phyloP scores from a whole-genome alignment of 1,140 invertebrate species.

The Hylaeus anthracinus region DNA sequence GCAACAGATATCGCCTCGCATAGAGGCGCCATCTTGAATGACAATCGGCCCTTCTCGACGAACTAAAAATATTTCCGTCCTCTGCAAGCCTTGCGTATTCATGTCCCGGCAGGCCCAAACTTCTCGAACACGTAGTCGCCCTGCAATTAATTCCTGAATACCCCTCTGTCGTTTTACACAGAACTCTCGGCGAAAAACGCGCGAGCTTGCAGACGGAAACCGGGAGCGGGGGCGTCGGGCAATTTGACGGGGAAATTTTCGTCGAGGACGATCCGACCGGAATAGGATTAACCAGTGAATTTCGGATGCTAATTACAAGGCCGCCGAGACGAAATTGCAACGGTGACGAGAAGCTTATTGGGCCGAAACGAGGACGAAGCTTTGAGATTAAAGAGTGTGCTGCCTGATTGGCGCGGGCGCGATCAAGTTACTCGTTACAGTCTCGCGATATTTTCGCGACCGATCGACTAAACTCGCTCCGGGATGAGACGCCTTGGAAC shows the following conservation, averaged over 20 bases:
- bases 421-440: constrained; percentile 2
- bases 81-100: too few relatives aligned
- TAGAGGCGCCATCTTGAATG: too few relatives aligned
- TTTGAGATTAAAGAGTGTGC: constrained; percentile 15
- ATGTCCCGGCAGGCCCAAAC: too few relatives aligned
- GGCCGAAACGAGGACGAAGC: not conserved
- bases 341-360: not conserved
- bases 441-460: not conserved
- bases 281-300: constrained; percentile 38
- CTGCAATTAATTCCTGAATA: too few relatives aligned
- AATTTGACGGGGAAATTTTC: constrained; percentile 30
- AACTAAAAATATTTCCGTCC: too few relatives aligned
- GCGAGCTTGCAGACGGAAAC: not conserved
- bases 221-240: not conserved
- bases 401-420: not conserved
- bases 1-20: too few relatives aligned
- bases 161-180: not conserved
- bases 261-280: constrained; percentile 2
- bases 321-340: constrained; percentile 12
- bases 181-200: not conserved
- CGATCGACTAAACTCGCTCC: not conserved
- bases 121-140: too few relatives aligned
- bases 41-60: too few relatives aligned
- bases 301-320: constrained; percentile 41
- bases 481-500: too few relatives aligned